Percentiles rank a stretch among this genome's conserved stretches.
Evolutionary conservation across 2,888 invertebrate genomes (phyloP).

Genomic region (Dryobotodes eremita): DNA sequence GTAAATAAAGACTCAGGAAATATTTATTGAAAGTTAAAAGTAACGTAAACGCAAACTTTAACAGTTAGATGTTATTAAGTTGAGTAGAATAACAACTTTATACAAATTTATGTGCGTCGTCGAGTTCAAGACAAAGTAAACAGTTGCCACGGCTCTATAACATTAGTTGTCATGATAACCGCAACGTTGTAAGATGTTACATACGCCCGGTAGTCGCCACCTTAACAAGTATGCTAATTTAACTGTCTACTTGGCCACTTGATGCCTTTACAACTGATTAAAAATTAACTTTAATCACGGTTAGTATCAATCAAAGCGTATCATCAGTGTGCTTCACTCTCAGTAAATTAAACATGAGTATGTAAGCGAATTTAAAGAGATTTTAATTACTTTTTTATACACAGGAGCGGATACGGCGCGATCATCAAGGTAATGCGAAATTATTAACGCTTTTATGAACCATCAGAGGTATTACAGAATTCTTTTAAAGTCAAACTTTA

Average conservation of each 20-base stretch:
- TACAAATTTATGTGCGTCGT: constrained; percentile 23
- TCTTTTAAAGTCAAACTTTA: constrained; percentile 19
- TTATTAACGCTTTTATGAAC: constrained; percentile 35
- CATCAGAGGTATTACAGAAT: constrained; percentile 7
- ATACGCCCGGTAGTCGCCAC: constrained; percentile 21
- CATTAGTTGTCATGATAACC: constrained; percentile 41
- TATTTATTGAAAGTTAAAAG: not conserved
- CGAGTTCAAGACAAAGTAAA: constrained; percentile 30
- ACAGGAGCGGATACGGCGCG: not conserved
- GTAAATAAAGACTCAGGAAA: not conserved
- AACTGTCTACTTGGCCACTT: constrained; percentile 61
- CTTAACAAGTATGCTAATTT: constrained; percentile 66
- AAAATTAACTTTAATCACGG: constrained; percentile 62
- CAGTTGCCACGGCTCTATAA: constrained; percentile 40
- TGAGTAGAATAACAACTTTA: constrained; percentile 15
- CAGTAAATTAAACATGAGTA: constrained; percentile 30
- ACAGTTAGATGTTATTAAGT: constrained; percentile 8
- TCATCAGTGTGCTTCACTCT: constrained; percentile 28
- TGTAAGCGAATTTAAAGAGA: constrained; percentile 26
- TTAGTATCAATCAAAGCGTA: constrained; percentile 58
- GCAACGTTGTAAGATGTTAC: constrained; percentile 33
- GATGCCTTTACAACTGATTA: constrained; percentile 67
- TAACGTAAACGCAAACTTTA: constrained; percentile 12
- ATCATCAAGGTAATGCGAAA: constrained; percentile 44
- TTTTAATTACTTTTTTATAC: constrained; percentile 45